phyloP scores from a whole-genome alignment of 1,140 invertebrate species.

The Brachionus plicatilis region DNA sequence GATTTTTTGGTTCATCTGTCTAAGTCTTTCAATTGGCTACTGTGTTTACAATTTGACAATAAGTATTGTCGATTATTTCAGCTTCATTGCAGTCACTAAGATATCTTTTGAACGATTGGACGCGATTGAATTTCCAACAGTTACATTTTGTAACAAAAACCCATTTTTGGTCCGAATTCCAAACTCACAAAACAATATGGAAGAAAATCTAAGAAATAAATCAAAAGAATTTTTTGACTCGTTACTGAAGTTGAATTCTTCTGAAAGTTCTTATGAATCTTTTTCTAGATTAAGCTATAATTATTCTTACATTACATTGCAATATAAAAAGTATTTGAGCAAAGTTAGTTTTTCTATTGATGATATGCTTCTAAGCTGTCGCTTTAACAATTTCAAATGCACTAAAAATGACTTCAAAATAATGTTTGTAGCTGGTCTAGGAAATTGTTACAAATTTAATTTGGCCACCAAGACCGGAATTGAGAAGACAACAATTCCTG shows the following conservation, averaged over 20 bases:
- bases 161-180: neutral
- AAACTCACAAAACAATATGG: neutral
- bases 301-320: neutral
- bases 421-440: neutral
- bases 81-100: neutral
- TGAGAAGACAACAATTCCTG: neutral
- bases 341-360: neutral
- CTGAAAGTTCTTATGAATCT: neutral
- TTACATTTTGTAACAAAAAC: conserved; percentile 28
- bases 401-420: neutral
- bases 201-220: neutral
- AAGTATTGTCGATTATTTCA: neutral
- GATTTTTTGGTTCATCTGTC: neutral
- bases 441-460: neutral
- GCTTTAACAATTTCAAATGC: neutral
- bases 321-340: neutral
- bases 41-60: neutral
- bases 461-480: neutral
- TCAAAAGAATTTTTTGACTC: neutral
- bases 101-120: neutral
- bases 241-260: neutral
- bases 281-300: neutral
- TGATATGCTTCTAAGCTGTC: neutral
- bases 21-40: neutral
- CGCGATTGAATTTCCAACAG: conserved; percentile 22